Percentiles rank a stretch among this genome's conserved stretches.
These are phyloP conservation scores for Aspidiotus destructor DNA, from an alignment of 2,888 invertebrate species.

Conservation along the genomic window DNA sequence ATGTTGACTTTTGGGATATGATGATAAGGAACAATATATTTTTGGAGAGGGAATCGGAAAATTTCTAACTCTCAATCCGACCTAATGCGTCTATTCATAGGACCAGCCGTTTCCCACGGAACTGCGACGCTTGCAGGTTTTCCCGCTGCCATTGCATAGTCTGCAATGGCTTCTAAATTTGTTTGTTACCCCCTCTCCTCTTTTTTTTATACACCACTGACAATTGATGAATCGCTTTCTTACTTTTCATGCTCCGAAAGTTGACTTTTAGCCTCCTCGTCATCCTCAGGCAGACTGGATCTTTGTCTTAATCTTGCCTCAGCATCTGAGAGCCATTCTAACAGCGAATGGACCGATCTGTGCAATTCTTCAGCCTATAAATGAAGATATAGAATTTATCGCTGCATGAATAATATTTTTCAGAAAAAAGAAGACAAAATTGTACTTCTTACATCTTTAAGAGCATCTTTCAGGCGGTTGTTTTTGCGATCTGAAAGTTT, in stretches of 20 bases:
- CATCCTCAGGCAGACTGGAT: conserved; percentile 83
- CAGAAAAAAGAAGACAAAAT: not conserved
- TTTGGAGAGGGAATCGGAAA: no score
- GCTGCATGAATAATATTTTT: not conserved
- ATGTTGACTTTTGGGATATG: no score
- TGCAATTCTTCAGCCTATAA: conserved; percentile 78
- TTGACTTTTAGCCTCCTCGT: conserved; percentile 72
- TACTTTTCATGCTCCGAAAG: conserved; percentile 70
- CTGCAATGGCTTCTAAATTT: no score
- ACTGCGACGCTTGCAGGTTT: no score
- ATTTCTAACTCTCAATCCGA: no score
- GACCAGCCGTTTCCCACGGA: no score
- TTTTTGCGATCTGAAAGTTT: conserved; percentile 64
- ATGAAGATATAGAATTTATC: conserved; percentile 20
- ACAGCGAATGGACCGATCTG: conserved; percentile 80
- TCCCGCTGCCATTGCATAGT: no score
- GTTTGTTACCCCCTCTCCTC: no score
- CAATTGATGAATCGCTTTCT: conserved; percentile 16
- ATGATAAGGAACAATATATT: no score
- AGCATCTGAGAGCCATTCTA: conserved; percentile 93
- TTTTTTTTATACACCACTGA: no score
- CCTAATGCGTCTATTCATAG: no score
- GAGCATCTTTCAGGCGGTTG: conserved; percentile 67
- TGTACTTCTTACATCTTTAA: conserved; percentile 56
- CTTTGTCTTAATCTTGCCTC: conserved; percentile 91